Evolutionary conservation across 2,888 invertebrate species (phyloP), one percentile per base, ranked within the genome.

Genomic region (Parochlus steinenii): DNA sequence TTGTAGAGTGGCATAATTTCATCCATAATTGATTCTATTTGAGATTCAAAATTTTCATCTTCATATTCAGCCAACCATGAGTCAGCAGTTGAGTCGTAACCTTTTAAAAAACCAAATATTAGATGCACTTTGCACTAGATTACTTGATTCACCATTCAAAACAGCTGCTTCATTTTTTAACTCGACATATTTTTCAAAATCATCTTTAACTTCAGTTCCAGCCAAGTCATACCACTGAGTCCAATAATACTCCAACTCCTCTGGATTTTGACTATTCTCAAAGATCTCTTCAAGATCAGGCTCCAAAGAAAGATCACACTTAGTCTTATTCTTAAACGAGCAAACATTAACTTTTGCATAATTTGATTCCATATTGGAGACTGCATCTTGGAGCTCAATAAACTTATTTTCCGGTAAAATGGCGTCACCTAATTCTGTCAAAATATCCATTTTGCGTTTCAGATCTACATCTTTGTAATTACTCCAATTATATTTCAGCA

Each of bases 301-400:
- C 48, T 83, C 81, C 24, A 83, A 59, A 10, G 69, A 54, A 15
- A 83, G 55, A 48, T 79, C 71, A n/a, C n/a, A n/a, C 43, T 73
- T 75, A 0, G 50, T 56, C 0, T 51, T 48, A 42, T 78, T 59
- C 24, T 67, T 67, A 45, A 57, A 80, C 10, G 70, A 69, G 48
- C 83, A 85, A 12, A 85, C 69, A 53, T 76, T 82, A 0, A 81
- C 72, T 8, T 71, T 82, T 0, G 80, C 74, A 48, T 79, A 85
- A 42, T 75, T 74, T 0, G 71, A 65, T 47, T 76, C 68, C 85
- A 86, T 85, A 5, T 72, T 67, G 0, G 74, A 71, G 2, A 75
- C 61, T 0, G 69, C 64, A 43, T 68, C 65, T 49, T 72, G 66
- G 23, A 74, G 61, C 35, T 65, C 62, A 40, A 66, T 66, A 47